These are phyloP conservation scores for Orthosia gothica DNA, from an alignment of 2,888 invertebrate species.

Conservation along the genomic window DNA sequence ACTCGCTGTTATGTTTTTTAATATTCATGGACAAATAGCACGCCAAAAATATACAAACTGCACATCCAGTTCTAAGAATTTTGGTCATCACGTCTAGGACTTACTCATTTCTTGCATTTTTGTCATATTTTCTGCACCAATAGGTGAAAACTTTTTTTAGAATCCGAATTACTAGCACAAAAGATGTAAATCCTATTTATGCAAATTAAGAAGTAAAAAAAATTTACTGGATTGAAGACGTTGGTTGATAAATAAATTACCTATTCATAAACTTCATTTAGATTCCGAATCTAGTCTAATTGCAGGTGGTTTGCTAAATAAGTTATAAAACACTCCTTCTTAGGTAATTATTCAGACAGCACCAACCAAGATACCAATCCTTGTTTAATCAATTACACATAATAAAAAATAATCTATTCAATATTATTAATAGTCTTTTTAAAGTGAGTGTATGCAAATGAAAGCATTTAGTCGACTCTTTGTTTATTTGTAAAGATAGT, in stretches of 20 bases:
- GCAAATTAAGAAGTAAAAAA: not conserved
- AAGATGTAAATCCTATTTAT: not conserved
- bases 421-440: slow-evolving; percentile 47
- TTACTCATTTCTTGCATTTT: not conserved
- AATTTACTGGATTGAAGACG: not conserved
- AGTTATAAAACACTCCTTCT: not conserved
- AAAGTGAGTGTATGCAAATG: slow-evolving; percentile 60
- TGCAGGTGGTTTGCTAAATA: slow-evolving; percentile 6
- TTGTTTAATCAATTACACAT: slow-evolving; percentile 39
- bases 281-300: not conserved
- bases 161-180: not conserved
- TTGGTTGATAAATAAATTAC: not conserved
- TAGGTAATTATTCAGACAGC: slow-evolving; percentile 15
- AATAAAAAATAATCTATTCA: slow-evolving; percentile 34
- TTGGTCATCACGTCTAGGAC: not conserved
- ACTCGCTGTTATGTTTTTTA: slow-evolving; percentile 34
- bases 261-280: not conserved
- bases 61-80: not conserved
- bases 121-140: not conserved
- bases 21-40: slow-evolving; percentile 16
- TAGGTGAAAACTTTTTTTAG: not conserved
- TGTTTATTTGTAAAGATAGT: slow-evolving; percentile 55
- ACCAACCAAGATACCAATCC: slow-evolving; percentile 14
- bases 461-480: slow-evolving; percentile 39
- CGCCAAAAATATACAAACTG: slow-evolving; percentile 24